Evolutionary conservation across 1,140 invertebrate species (phyloP).

Genomic region (Hycleus phaleratus): DNA sequence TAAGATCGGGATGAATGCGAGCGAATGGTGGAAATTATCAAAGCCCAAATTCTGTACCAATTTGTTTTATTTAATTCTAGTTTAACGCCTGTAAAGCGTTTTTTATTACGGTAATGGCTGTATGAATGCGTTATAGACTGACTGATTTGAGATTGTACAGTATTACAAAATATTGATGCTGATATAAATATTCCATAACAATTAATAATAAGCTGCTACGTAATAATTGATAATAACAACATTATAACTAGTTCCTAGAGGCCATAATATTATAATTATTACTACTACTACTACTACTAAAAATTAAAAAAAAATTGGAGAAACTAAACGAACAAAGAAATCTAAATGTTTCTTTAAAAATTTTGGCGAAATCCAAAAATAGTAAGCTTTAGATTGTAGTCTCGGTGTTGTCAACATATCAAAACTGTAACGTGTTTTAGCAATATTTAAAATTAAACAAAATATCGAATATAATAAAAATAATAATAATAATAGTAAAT

Average conservation of each 20-base stretch:
- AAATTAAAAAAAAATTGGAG: not conserved
- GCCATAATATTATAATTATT: slow-evolving; percentile 13
- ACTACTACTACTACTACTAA: no score
- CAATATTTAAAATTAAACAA: slow-evolving; percentile 14
- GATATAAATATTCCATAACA: slow-evolving; percentile 26
- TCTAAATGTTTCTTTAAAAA: slow-evolving; percentile 23
- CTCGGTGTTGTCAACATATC: slow-evolving; percentile 37
- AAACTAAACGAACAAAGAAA: not conserved
- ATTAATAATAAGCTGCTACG: slow-evolving; percentile 6
- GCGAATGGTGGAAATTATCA: not conserved
- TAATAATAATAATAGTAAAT: not conserved
- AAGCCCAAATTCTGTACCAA: no score
- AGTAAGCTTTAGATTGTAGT: slow-evolving; percentile 22
- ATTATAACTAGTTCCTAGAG: slow-evolving; percentile 31
- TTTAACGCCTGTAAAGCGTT: no score
- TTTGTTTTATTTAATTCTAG: no score
- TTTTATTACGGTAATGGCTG: not conserved
- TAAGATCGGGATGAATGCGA: not conserved
- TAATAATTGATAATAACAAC: slow-evolving; percentile 8
- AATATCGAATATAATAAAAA: not conserved
- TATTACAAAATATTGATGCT: slow-evolving; percentile 28
- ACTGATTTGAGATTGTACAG: slow-evolving; percentile 24
- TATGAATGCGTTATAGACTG: slow-evolving; percentile 1
- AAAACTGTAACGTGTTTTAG: slow-evolving; percentile 31
- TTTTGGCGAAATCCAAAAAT: slow-evolving; percentile 4